phyloP scores from a whole-genome alignment of 2,888 invertebrate genomes.

The Drosophila rellima region DNA sequence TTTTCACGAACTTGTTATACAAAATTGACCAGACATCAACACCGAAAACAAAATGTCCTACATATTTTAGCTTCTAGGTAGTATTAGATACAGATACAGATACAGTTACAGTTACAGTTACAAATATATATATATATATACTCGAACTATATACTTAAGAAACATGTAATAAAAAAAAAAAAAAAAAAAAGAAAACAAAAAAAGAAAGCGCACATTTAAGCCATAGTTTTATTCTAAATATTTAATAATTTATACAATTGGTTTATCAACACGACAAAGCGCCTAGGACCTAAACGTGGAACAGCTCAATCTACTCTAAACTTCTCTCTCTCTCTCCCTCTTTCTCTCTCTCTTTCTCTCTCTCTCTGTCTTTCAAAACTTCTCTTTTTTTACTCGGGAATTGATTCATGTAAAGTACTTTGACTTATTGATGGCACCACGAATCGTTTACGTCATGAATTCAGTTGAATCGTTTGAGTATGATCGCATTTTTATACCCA shows the following conservation, averaged over 20 bases:
- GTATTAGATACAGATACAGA: constrained; percentile 71
- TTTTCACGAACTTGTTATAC: constrained; percentile 39
- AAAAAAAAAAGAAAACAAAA: not conserved
- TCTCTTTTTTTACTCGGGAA: not conserved
- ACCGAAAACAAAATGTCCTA: constrained; percentile 65
- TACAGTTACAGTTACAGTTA: constrained; percentile 33
- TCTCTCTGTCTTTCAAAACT: not conserved
- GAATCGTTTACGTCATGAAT: not conserved
- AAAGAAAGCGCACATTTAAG: constrained; percentile 25
- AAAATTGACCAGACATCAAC: constrained; percentile 75
- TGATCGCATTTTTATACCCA: not conserved
- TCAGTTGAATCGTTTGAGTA: not conserved
- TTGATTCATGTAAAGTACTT: constrained; percentile 11
- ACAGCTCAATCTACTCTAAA: constrained; percentile 52
- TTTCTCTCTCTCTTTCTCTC: no score
- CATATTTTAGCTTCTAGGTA: constrained; percentile 63
- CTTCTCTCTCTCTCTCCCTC: not conserved
- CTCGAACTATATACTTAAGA: not conserved
- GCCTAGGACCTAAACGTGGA: constrained; percentile 69
- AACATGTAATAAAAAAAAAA: not conserved
- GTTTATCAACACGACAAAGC: constrained; percentile 62
- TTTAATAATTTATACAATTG: constrained; percentile 53
- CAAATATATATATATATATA: constrained; percentile 18
- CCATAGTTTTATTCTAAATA: constrained; percentile 27
- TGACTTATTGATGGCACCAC: not conserved